Percentiles rank a stretch among this genome's conserved stretches.
Conservation (phyloP, 2,113 vertebrate species). For the Petaurus breviceps region DNA sequence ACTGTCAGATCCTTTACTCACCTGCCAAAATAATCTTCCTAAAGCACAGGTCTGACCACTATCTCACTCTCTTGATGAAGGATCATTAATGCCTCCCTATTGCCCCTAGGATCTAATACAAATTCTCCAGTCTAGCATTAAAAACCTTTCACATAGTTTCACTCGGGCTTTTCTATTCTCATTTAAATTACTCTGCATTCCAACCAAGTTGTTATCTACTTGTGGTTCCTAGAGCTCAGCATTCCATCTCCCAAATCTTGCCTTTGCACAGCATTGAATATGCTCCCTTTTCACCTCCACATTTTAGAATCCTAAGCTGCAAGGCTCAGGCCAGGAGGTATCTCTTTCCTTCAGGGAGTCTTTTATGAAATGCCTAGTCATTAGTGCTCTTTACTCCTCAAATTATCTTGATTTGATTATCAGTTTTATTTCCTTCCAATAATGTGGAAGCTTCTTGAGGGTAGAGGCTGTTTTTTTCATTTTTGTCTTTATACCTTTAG, state of each 20-base stretch:
- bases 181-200: neutral
- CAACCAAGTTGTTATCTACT: neutral
- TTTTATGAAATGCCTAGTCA: neutral
- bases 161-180: neutral
- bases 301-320: neutral
- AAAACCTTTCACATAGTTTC: neutral
- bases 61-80: neutral
- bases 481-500: neutral
- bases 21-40: neutral
- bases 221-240: neutral
- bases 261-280: neutral
- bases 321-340: neutral
- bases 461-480: neutral
- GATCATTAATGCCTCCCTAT: neutral
- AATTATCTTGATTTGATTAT: neutral
- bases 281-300: neutral
- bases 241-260: neutral
- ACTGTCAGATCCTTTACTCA: neutral
- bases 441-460: neutral
- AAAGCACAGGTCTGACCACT: neutral
- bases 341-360: neutral
- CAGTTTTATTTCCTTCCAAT: neutral
- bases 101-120: neutral
- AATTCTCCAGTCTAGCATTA: neutral
- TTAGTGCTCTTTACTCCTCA: neutral